These are phyloP conservation scores for Campopleginae sp. DNA, from an alignment of 2,888 invertebrate genomes.

Conservation along the genomic window DNA sequence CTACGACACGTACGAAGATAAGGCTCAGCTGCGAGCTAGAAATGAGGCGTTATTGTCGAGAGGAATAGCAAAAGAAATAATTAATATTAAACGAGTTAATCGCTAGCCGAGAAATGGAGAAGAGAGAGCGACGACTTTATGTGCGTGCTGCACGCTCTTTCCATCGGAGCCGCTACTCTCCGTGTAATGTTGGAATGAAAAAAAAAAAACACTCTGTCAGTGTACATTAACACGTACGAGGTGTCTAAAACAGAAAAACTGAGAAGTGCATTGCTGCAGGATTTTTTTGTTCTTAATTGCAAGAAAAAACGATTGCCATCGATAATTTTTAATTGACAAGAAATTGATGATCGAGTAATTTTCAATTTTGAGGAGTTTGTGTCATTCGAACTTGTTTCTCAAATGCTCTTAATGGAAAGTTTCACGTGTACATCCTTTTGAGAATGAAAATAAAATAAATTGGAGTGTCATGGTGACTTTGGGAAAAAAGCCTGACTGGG, in stretches of 20 bases:
- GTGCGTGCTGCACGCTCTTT: slow-evolving; percentile 45
- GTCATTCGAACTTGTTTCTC: background rate
- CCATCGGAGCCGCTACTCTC: slow-evolving; percentile 9
- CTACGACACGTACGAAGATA: background rate
- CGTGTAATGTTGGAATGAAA: background rate
- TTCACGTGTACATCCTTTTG: background rate
- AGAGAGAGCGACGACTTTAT: slow-evolving; percentile 29
- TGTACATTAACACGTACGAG: background rate
- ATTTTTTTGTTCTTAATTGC: background rate
- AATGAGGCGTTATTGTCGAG: slow-evolving; percentile 55
- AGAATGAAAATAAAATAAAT: background rate
- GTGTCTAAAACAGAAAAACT: background rate
- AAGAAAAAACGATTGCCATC: background rate
- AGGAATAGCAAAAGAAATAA: slow-evolving; percentile 57
- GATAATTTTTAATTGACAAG: background rate
- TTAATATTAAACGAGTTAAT: slow-evolving; percentile 65
- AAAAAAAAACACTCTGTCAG: slow-evolving; percentile 23
- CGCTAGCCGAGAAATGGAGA: slow-evolving; percentile 16
- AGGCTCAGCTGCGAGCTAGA: background rate
- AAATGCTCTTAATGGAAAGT: background rate
- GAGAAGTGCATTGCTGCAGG: background rate
- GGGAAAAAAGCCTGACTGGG: background rate
- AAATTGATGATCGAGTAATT: background rate
- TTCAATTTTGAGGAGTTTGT: background rate
- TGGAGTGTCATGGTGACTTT: background rate